Evolutionary conservation across 2,797 vertebrate species (phyloP).

Genomic region (Emys orbicularis): DNA sequence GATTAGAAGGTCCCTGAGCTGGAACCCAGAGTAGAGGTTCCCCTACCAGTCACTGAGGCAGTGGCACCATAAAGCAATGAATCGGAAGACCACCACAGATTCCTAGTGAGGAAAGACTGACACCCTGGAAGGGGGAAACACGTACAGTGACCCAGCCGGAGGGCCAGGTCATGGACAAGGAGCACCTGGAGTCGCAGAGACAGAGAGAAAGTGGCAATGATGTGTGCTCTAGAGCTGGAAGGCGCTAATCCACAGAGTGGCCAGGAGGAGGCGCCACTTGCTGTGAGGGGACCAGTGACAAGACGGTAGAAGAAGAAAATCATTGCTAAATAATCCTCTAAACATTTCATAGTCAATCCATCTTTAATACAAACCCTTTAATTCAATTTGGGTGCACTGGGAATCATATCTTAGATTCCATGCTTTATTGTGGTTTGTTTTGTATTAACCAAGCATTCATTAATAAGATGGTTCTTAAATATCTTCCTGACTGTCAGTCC

Average conservation of each 20-base stretch:
- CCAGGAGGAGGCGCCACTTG: neutral
- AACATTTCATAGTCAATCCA: slow-evolving; percentile 68
- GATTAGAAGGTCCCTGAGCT: too few relatives aligned
- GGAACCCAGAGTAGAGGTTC: too few relatives aligned
- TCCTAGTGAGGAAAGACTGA: neutral
- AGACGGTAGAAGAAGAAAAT: slow-evolving; percentile 60
- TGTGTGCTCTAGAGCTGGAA: neutral
- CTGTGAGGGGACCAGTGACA: neutral
- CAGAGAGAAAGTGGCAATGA: neutral
- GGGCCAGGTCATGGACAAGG: neutral
- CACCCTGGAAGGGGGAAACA: too few relatives aligned
- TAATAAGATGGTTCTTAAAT: slow-evolving; percentile 13
- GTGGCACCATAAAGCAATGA: too few relatives aligned
- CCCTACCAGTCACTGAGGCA: too few relatives aligned
- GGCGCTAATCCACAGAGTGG: neutral
- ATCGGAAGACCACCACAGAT: too few relatives aligned
- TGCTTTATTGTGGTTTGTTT: neutral
- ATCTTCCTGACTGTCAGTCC: neutral
- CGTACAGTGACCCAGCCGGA: too few relatives aligned
- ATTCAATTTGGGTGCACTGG: slow-evolving; percentile 77
- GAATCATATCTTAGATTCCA: slow-evolving; percentile 65
- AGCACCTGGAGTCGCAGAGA: neutral
- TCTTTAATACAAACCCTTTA: slow-evolving; percentile 71
- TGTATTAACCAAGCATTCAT: neutral
- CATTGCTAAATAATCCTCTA: slow-evolving; percentile 67